Evolutionary conservation across 2,888 invertebrate genomes (phyloP), one percentile per base, ranked within the genome.

Genomic region (Hyppa rectilinea): DNA sequence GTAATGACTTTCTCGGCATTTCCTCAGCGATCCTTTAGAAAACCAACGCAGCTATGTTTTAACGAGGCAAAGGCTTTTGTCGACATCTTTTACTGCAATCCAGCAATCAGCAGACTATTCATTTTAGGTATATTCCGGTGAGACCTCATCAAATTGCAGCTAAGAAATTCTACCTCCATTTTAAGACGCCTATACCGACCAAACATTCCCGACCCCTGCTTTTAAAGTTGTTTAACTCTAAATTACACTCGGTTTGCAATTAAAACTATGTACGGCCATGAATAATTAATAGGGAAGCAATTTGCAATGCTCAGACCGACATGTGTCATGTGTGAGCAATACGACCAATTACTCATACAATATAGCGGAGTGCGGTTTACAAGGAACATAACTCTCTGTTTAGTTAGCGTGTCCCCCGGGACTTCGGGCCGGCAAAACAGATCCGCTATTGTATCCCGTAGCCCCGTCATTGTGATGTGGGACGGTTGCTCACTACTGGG

Each of bases 91-190:
- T 66, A 64, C 64, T 64, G 81, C 76, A 69, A 69, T 67, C 79
- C 84, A 79, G 86, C 88, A 90, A 92, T 91, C 90, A 90, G 86
- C 40, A 65, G 80, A 65, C 88, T 80, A 88, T 91, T 91, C 88
- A 89, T 85, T 86, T 83, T 71, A 68, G 53, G 56, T 68, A 40
- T 73, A 67, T 83, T 75, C 72, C 63, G 31, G 47, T 70, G 49
- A 58, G 52, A 83, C 58, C 31, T 58, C 68, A 68, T 56, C 52
- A 77, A 73, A 70, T 59, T 77, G 63, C 59, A 63, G 34, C 34
- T 31, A 66, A 75, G 78, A 80, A 55, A 69, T 61, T 71, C 31
- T 40, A 63, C 58, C 38, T 56, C 1, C 43, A 68, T 75, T 69
- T 66, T 52, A 55, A 49, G 29, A 67, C 12, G 17, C 7, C 59